A percentile compares a stretch with the other conserved stretches of the same genome.
Evolutionary conservation across 2,888 invertebrate species (phyloP).

Genomic region (Lapara coniferarum): DNA sequence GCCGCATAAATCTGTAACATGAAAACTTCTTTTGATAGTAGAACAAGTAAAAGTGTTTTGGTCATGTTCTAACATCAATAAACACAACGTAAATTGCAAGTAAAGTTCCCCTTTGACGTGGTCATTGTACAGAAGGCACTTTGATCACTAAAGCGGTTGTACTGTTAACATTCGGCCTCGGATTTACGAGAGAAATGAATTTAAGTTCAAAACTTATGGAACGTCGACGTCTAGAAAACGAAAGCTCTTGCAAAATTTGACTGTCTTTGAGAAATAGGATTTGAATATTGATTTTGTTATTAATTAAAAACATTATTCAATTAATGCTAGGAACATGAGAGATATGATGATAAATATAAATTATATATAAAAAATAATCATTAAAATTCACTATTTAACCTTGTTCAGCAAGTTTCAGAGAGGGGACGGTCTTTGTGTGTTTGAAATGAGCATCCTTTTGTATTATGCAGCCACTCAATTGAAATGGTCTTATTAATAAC

Average conservation of each 20-base stretch:
- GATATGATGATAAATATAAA: too few species aligned
- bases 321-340: too few species aligned
- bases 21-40: not conserved
- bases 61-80: slow-evolving; percentile 12
- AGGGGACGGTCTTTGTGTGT: slow-evolving; percentile 44
- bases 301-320: too few species aligned
- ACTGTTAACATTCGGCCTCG: slow-evolving; percentile 32
- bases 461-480: slow-evolving; percentile 18
- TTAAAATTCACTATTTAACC: not conserved
- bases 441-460: slow-evolving; percentile 43
- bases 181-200: slow-evolving; percentile 39
- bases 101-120: slow-evolving; percentile 58
- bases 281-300: too few species aligned
- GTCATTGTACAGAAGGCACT: slow-evolving; percentile 44
- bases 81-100: slow-evolving; percentile 50
- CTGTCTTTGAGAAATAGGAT: not conserved
- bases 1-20: not conserved
- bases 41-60: not conserved
- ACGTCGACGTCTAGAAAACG: slow-evolving; percentile 9
- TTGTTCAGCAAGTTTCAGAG: slow-evolving; percentile 39
- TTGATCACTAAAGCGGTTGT: slow-evolving; percentile 42
- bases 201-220: slow-evolving; percentile 23
- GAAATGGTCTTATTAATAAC: not conserved
- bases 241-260: not conserved
- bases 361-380: too few species aligned